Percentiles rank a stretch among this genome's conserved stretches.
These are phyloP conservation scores for Chloroceryle amazona DNA, from an alignment of 2,797 vertebrate species.

Conservation along the genomic window DNA sequence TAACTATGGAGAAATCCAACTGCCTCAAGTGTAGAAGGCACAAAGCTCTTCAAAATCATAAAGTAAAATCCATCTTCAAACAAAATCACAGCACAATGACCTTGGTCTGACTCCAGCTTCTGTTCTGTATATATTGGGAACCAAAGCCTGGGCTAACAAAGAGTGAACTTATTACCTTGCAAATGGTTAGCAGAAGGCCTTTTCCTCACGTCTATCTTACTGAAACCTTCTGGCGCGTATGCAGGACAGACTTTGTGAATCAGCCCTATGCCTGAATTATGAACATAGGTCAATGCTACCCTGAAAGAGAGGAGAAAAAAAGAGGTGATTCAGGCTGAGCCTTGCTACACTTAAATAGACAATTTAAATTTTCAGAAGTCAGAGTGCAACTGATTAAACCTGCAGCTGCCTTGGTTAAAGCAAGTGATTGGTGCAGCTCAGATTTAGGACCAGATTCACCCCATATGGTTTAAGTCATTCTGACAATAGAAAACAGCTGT, in stretches of 20 bases:
- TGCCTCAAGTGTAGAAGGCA: slow-evolving; percentile 17
- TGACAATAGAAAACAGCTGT: slow-evolving; percentile 52
- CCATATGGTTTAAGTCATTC: slow-evolving; percentile 39
- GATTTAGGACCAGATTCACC: slow-evolving; percentile 22
- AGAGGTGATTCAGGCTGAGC: neutral
- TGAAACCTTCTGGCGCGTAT: rapidly evolving
- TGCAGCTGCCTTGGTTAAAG: slow-evolving; percentile 49
- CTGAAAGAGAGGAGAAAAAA: neutral
- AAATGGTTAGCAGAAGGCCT: neutral
- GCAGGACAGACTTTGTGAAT: neutral
- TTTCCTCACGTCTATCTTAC: neutral
- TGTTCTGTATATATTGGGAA: slow-evolving; percentile 14
- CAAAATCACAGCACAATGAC: slow-evolving; percentile 42
- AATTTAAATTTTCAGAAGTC: neutral
- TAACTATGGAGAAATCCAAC: slow-evolving; percentile 56
- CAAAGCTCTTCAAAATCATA: slow-evolving; percentile 33
- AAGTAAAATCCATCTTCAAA: slow-evolving; percentile 57
- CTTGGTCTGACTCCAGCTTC: slow-evolving; percentile 39
- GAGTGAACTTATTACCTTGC: neutral
- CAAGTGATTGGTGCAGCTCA: slow-evolving; percentile 22
- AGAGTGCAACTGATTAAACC: neutral
- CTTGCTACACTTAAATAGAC: neutral
- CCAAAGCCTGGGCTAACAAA: slow-evolving; percentile 53
- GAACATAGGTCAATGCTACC: neutral
- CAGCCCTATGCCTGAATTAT: neutral